phyloP scores from a whole-genome alignment of 64 coral and sea anemone genomes.

The Catalaphyllia jardinei region DNA sequence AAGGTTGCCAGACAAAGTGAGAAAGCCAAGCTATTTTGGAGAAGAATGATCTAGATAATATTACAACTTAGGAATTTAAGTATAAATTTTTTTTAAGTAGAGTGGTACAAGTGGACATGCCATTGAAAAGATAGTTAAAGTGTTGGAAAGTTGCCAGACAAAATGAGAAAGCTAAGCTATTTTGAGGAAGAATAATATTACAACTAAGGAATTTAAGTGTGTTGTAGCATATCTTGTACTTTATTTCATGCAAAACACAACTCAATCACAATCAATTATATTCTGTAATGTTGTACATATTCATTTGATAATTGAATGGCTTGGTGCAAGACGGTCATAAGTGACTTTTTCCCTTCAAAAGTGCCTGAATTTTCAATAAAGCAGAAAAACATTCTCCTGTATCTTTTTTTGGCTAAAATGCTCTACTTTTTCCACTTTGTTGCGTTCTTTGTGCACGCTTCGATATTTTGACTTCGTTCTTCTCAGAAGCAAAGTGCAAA shows the following conservation, averaged over 20 bases:
- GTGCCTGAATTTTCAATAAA: too few relatives aligned
- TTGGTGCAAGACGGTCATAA: too few relatives aligned
- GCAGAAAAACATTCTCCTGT: too few relatives aligned
- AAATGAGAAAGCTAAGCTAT: background rate
- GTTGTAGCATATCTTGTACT: background rate
- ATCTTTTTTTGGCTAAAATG: too few relatives aligned
- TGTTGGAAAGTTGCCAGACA: conserved; percentile 74
- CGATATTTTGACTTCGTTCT: too few relatives aligned
- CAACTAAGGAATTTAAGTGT: background rate
- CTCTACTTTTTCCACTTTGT: too few relatives aligned
- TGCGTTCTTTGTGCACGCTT: too few relatives aligned
- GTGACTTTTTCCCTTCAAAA: too few relatives aligned
- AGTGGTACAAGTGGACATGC: conserved; percentile 96
- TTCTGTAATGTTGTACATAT: too few relatives aligned
- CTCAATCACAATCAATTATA: too few relatives aligned
- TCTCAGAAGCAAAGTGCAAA: too few relatives aligned
- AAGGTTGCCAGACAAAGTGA: conserved; percentile 58
- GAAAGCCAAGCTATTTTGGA: background rate
- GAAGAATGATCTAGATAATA: background rate
- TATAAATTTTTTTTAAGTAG: conserved; percentile 32
- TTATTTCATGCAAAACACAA: background rate
- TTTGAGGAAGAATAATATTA: background rate
- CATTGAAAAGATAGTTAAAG: conserved; percentile 95
- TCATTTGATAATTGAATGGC: too few relatives aligned
- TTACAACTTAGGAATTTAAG: background rate